Conservation (phyloP, 2,113 vertebrate genomes). For the Malurus elegans region DNA sequence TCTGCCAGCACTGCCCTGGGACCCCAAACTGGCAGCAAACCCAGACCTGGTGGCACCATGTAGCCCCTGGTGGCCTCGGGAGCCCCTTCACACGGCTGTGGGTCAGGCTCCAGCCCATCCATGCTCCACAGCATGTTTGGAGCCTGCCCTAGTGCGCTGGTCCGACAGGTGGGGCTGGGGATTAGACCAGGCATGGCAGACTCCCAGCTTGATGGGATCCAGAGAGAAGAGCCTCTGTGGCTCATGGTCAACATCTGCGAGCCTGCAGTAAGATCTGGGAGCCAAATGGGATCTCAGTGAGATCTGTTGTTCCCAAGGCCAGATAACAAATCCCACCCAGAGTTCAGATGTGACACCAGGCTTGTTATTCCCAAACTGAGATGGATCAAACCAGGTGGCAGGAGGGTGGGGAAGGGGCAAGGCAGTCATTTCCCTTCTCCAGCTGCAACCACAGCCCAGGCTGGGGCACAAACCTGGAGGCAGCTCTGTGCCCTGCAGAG, state of each 20-base stretch:
- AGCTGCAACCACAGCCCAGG: background rate
- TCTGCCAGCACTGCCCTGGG: background rate
- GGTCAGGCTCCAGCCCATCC: background rate
- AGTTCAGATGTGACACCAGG: background rate
- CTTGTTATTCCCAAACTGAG: background rate
- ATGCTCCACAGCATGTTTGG: background rate
- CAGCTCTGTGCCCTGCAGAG: background rate
- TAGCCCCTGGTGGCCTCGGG: background rate
- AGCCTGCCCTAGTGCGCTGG: background rate
- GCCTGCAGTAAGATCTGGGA: background rate
- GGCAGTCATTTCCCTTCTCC: background rate
- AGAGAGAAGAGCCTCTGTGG: background rate
- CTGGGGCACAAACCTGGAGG: background rate
- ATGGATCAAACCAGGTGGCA: background rate
- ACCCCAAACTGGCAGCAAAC: background rate
- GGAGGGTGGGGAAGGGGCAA: background rate
- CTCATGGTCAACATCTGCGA: background rate
- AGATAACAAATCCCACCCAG: background rate
- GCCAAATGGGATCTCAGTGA: background rate
- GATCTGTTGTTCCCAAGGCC: background rate
- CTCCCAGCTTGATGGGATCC: background rate
- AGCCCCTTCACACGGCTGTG: background rate
- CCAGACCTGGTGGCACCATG: background rate
- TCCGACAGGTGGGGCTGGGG: background rate
- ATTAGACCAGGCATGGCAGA: background rate